Conservation (phyloP, 2,113 vertebrate species). For the Oxyura jamaicensis region DNA sequence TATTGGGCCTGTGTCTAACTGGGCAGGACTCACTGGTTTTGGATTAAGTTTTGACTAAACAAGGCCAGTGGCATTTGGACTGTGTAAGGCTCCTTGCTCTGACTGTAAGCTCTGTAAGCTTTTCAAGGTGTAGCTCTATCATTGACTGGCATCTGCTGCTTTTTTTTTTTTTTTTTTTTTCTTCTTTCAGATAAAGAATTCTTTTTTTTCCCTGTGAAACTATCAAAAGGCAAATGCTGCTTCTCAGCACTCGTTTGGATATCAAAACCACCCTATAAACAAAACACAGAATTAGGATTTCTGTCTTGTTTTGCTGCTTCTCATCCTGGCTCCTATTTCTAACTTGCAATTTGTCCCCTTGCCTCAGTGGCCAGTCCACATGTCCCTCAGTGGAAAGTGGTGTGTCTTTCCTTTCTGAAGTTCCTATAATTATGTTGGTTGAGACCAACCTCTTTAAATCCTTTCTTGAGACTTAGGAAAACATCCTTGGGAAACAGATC, state of each 20-base stretch:
- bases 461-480: background rate
- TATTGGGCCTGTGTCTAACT: background rate
- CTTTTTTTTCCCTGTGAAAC: background rate
- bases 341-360: background rate
- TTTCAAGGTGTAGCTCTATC: background rate
- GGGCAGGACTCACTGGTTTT: background rate
- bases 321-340: background rate
- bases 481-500: no score
- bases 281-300: background rate
- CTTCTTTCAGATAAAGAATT: background rate
- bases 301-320: background rate
- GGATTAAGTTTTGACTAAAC: background rate
- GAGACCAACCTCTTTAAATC: background rate
- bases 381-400: background rate
- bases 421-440: accelerated
- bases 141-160: background rate
- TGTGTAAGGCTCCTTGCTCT: background rate
- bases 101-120: background rate
- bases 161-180: no score
- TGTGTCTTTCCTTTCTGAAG: background rate
- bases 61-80: background rate
- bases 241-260: background rate
- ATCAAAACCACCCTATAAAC: no score
- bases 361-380: accelerated
- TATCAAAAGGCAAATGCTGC: background rate